Conservation (phyloP, 2,113 vertebrate species). For the Aramus guarauna region DNA sequence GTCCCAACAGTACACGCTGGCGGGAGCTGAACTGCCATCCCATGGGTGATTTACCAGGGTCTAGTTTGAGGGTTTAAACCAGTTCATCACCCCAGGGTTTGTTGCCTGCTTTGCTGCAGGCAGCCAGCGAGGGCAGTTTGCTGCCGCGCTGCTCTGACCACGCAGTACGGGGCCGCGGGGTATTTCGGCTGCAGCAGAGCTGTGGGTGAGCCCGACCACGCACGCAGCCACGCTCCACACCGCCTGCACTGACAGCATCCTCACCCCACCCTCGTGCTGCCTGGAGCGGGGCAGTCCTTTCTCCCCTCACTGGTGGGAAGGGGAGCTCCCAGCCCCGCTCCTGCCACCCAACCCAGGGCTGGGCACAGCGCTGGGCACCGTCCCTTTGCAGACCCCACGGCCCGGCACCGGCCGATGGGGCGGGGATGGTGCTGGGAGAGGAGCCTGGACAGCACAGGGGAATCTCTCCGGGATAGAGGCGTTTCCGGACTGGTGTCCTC, state of each 20-base stretch:
- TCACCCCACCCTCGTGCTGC: rapidly evolving
- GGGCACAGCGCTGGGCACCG: neutral
- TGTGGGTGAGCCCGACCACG: no score
- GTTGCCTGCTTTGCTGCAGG: neutral
- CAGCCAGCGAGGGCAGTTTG: neutral
- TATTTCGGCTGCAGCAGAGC: neutral
- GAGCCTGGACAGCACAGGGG: neutral
- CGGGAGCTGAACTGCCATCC: neutral
- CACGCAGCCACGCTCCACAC: neutral
- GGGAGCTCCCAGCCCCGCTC: neutral
- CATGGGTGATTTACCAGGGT: neutral
- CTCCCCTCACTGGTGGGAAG: neutral
- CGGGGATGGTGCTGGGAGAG: neutral
- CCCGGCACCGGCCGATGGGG: neutral
- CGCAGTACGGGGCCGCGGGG: no score
- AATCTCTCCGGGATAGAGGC: neutral
- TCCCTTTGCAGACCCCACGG: neutral
- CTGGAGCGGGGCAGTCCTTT: rapidly evolving
- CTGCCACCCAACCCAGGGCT: neutral
- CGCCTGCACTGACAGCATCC: neutral
- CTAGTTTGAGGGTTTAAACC: neutral
- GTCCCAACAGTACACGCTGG: rapidly evolving
- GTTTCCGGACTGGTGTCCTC: slow-evolving; percentile 40
- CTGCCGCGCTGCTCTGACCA: neutral
- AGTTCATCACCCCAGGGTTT: neutral